Evolutionary conservation across 2,888 invertebrate species (phyloP), one percentile per base, ranked within the genome.

Genomic region (Pyrrhosoma nymphula): DNA sequence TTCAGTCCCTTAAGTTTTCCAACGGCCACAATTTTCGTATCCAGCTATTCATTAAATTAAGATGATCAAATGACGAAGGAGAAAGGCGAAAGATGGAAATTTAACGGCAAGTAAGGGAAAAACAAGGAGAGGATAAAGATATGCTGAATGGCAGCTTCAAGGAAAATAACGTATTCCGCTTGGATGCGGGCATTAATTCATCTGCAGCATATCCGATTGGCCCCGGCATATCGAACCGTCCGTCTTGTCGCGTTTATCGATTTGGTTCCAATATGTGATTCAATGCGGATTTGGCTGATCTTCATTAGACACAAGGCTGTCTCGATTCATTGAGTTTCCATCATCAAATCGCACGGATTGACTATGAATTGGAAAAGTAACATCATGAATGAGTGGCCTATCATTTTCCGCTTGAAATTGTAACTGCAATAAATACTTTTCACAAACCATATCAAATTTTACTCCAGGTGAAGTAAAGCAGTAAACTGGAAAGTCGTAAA

Each of bases 131-230:
- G 90, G 1, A 20, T 47, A 30, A 26, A 56, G 56, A 56, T 69
- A 10, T 30, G 47, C 16, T 56, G 56, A 30, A 56, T 20, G 63
- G 91, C 12, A 23, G 35, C 39, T 35, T 18, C 18, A 60, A 56
- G 30, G 60, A 56, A 39, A 63, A 91, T 91, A 30, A 60, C 90
- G 90, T 91, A 91, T 91, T 91, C 91, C 91, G 35, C 91, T 91
- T 23, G 63, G 35, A 63, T 91, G 60, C 56, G 90, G 90, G 56
- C 90, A 56, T 56, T 30, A 90, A 56, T 55, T 26, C 56, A 56
- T 30, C 55, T 26, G 90, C 60, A 56, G 90, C 90, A 10, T 47
- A 91, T 60, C 90, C 60, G 60, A 91, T 91, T 63, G 60, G 63
- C 39, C 20, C 23, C 63, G 8, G 8, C 8, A 35, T 63, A 35